Percentiles rank a stretch among this genome's conserved stretches.
phyloP scores from a whole-genome alignment of 2,888 invertebrate species.

The Deilephila porcellus region DNA sequence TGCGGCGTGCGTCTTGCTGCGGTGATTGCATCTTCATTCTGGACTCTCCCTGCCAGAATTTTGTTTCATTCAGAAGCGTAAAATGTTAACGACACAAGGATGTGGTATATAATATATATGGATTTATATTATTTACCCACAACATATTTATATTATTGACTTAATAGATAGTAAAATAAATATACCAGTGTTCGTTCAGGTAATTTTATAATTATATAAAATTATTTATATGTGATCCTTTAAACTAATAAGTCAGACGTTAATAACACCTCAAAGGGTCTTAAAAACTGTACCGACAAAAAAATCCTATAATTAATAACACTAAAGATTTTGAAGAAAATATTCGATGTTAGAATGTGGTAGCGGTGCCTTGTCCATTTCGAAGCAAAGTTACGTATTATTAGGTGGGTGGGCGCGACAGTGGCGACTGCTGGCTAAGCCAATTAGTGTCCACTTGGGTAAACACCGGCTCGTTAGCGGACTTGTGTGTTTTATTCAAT shows the following conservation, averaged over 20 bases:
- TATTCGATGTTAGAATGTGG: slow-evolving; percentile 32
- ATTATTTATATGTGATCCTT: too few relatives aligned
- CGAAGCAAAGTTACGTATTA: slow-evolving; percentile 27
- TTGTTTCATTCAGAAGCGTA: slow-evolving; percentile 41
- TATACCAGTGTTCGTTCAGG: too few relatives aligned
- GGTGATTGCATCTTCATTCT: slow-evolving; percentile 77
- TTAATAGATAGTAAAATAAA: too few relatives aligned
- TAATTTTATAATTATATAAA: too few relatives aligned
- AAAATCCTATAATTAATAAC: too few relatives aligned
- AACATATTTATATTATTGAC: too few relatives aligned
- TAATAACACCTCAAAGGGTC: too few relatives aligned
- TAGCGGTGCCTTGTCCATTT: slow-evolving; percentile 36
- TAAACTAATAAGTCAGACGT: too few relatives aligned
- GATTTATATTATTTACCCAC: too few relatives aligned
- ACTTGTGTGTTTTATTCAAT: slow-evolving; percentile 84
- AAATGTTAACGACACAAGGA: slow-evolving; percentile 7
- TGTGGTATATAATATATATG: not conserved
- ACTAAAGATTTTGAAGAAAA: not conserved
- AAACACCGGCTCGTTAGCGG: slow-evolving; percentile 84
- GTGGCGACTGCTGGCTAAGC: slow-evolving; percentile 81
- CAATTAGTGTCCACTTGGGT: slow-evolving; percentile 84
- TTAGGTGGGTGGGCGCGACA: slow-evolving; percentile 46
- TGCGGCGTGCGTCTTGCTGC: slow-evolving; percentile 56
- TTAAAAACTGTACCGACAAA: too few relatives aligned
- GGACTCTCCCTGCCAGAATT: slow-evolving; percentile 62